phyloP scores from a whole-genome alignment of 1,140 invertebrate species.

The Pogonus chalceus region DNA sequence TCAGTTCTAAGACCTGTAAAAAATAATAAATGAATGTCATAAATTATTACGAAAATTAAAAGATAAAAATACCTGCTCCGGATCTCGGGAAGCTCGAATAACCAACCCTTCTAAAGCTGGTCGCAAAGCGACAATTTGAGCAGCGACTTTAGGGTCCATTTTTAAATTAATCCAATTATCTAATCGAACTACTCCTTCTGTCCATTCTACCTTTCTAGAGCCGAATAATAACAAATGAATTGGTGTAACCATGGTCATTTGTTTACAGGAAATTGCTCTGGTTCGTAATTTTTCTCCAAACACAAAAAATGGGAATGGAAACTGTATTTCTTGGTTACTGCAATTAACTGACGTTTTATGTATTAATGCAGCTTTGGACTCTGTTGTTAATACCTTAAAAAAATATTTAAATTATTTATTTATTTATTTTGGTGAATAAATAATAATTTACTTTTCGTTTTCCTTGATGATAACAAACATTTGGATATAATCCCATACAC shows the following conservation, averaged over 20 bases:
- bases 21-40: conserved; percentile 11
- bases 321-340: conserved; percentile 69
- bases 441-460: conserved; percentile 64
- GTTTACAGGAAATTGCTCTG: conserved; percentile 91
- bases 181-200: conserved; percentile 62
- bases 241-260: conserved; percentile 93
- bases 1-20: conserved; percentile 36
- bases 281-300: conserved; percentile 98
- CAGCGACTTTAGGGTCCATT: conserved; percentile 67
- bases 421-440: conserved; percentile 8
- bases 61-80: conserved; percentile 49
- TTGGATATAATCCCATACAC: conserved; percentile 88
- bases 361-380: conserved; percentile 86
- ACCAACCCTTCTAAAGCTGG: conserved; percentile 82
- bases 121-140: conserved; percentile 72
- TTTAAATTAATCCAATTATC: conserved; percentile 91
- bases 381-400: conserved; percentile 77
- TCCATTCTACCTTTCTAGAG: conserved; percentile 70
- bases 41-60: conserved; percentile 8
- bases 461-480: conserved; percentile 91
- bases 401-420: conserved; percentile 9
- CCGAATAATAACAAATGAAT: conserved; percentile 89
- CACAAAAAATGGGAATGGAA: conserved; percentile 92
- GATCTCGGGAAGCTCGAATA: conserved; percentile 63
- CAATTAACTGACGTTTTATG: conserved; percentile 97